Conservation (phyloP, 2,888 invertebrate genomes). For the Stomorhina lunata region DNA sequence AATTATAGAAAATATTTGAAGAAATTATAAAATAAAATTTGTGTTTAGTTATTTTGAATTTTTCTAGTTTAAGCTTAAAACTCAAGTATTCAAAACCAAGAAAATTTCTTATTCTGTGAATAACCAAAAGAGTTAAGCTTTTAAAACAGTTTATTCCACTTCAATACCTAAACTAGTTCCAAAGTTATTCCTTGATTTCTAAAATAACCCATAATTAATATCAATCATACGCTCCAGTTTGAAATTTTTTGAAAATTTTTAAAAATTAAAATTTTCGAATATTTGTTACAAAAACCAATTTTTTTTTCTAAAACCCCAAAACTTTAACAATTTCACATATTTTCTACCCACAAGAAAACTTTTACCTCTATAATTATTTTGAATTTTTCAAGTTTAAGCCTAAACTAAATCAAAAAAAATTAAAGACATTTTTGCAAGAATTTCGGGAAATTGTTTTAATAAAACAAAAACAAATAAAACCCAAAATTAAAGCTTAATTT, state of each 20-base stretch:
- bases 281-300: not conserved
- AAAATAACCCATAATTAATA: not conserved
- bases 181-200: not conserved
- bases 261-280: not conserved
- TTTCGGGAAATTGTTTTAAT: not conserved
- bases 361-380: no score
- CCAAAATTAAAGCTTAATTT: no score
- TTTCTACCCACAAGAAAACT: no score
- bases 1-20: no score
- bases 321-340: no score
- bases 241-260: not conserved
- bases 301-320: not conserved
- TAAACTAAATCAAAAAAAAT: not conserved
- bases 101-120: no score
- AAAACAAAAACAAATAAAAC: no score
- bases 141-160: no score
- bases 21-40: no score
- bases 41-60: no score
- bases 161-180: not conserved
- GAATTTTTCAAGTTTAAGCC: not conserved
- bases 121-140: not conserved
- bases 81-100: no score
- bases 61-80: no score
- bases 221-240: constrained; percentile 10
- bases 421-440: not conserved